phyloP scores from a whole-genome alignment of 1,140 invertebrate species.

The Papilio xuthus region DNA sequence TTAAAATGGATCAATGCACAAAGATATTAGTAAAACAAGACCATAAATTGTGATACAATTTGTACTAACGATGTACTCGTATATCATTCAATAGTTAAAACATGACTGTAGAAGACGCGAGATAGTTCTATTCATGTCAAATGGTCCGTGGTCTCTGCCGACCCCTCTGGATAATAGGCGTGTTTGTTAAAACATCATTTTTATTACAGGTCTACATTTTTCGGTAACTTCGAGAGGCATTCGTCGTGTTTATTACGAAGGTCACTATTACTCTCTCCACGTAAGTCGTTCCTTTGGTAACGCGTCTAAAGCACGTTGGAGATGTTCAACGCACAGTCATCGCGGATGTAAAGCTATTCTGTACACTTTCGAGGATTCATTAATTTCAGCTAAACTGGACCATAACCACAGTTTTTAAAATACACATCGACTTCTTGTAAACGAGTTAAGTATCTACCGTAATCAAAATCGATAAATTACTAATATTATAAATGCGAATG shows the following conservation, averaged over 20 bases:
- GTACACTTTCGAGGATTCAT: slow-evolving; percentile 38
- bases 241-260: slow-evolving; percentile 34
- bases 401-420: slow-evolving; percentile 41
- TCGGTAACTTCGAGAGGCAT: not conserved
- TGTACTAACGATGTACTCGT: too few relatives aligned
- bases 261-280: slow-evolving; percentile 40
- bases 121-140: too few relatives aligned
- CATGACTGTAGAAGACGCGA: too few relatives aligned
- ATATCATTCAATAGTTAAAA: too few relatives aligned
- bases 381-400: slow-evolving; percentile 38
- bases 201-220: not conserved
- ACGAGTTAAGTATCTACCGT: too few relatives aligned
- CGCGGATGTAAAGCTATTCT: slow-evolving; percentile 47
- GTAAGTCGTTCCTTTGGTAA: not conserved
- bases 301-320: slow-evolving; percentile 41
- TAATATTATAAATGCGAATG: too few relatives aligned
- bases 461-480: too few relatives aligned
- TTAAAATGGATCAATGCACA: too few relatives aligned
- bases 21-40: too few relatives aligned
- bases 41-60: too few relatives aligned
- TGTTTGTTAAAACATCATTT: not conserved
- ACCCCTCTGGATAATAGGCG: not conserved
- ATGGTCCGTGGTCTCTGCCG: too few relatives aligned
- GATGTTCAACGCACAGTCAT: slow-evolving; percentile 49
- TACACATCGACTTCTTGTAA: too few relatives aligned